Conservation (phyloP, 2,888 invertebrate species). For the Diaperis boleti region DNA sequence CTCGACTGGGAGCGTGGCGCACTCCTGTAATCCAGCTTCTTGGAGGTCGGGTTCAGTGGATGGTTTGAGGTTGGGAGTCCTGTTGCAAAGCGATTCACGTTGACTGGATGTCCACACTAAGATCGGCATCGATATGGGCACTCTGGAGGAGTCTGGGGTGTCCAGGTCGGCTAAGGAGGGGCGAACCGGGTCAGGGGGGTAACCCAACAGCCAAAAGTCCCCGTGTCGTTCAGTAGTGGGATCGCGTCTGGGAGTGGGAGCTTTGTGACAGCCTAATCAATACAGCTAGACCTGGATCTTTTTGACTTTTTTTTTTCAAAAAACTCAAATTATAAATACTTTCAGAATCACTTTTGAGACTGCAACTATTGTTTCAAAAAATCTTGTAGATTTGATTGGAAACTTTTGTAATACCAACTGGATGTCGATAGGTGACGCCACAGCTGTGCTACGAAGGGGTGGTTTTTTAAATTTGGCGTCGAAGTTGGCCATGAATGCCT, state of each 20-base stretch:
- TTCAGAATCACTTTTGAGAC: too few relatives aligned
- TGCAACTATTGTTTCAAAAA: too few relatives aligned
- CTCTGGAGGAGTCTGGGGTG: constrained; percentile 83
- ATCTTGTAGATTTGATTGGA: not conserved
- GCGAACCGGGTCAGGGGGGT: constrained; percentile 99
- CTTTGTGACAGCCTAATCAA: constrained; percentile 88
- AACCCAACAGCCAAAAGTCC: constrained; percentile 99
- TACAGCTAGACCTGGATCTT: constrained; percentile 80
- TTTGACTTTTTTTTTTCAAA: constrained; percentile 66
- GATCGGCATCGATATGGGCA: constrained; percentile 97
- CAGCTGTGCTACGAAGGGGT: too few relatives aligned
- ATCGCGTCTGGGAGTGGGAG: constrained; percentile 96
- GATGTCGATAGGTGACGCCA: not conserved
- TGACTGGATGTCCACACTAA: constrained; percentile 97
- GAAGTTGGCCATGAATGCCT: too few relatives aligned
- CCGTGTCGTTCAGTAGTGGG: constrained; percentile 99
- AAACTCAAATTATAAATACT: not conserved
- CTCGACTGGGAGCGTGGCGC: constrained; percentile 92
- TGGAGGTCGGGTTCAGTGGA: constrained; percentile 92
- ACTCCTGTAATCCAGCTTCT: constrained; percentile 98
- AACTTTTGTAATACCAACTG: not conserved
- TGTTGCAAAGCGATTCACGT: constrained; percentile 77
- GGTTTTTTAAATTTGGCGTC: too few relatives aligned
- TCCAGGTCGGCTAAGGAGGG: constrained; percentile 97
- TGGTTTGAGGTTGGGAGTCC: constrained; percentile 91